Evolutionary conservation across 2,113 vertebrate species (phyloP).

Genomic region (Todiramphus saurophagus): DNA sequence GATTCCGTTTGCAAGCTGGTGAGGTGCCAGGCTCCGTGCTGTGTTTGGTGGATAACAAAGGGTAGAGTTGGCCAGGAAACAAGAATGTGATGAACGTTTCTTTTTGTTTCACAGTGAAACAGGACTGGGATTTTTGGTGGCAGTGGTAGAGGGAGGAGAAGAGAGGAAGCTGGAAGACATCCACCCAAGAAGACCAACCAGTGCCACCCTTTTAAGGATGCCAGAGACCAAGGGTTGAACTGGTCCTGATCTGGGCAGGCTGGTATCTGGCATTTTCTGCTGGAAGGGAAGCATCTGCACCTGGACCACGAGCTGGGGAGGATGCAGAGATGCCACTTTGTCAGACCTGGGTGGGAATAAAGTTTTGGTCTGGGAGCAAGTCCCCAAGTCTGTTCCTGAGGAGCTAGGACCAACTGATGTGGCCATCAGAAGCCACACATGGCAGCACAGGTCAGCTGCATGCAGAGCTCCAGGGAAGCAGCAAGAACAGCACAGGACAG

Average conservation of each 20-base stretch:
- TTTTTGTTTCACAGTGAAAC: neutral
- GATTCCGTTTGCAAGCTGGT: neutral
- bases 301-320: neutral
- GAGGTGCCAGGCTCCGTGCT: neutral
- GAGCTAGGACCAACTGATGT: rapidly evolving
- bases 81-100: neutral
- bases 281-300: neutral
- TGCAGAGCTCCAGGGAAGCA: neutral
- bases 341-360: neutral
- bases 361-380: neutral
- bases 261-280: neutral
- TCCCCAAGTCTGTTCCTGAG: neutral
- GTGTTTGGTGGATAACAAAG: neutral
- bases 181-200: neutral
- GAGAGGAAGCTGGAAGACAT: neutral
- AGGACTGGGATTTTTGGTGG: neutral
- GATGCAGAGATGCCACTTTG: neutral
- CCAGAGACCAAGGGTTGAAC: neutral
- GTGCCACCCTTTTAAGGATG: neutral
- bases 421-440: neutral
- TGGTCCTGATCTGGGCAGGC: neutral
- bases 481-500: neutral
- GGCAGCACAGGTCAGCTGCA: neutral
- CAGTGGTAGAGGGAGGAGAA: neutral
- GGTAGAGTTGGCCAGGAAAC: conserved; percentile 14